A percentile compares a stretch with the other conserved stretches of the same genome.
Evolutionary conservation across 2,888 invertebrate species (phyloP).

Genomic region (Drosophila picticornis): DNA sequence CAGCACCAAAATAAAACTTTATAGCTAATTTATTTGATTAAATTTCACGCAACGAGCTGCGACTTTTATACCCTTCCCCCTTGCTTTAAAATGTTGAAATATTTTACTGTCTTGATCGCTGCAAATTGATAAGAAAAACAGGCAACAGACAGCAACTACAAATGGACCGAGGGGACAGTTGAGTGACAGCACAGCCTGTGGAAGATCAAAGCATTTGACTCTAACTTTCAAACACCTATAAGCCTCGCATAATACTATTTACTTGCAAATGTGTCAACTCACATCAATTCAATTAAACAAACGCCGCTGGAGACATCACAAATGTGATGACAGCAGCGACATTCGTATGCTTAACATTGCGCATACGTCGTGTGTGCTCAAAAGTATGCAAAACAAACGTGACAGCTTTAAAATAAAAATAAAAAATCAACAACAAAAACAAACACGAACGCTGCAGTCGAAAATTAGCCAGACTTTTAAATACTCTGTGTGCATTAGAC

Average conservation of each 20-base stretch:
- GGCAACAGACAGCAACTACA: constrained; percentile 40
- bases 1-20: constrained; percentile 75
- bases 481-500: constrained; percentile 5
- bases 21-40: constrained; percentile 81
- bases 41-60: constrained; percentile 61
- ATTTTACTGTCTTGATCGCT: constrained; percentile 57
- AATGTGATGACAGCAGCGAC: constrained; percentile 28
- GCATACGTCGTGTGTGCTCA: constrained; percentile 37
- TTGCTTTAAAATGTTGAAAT: constrained; percentile 38
- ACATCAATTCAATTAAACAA: constrained; percentile 72
- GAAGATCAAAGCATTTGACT: constrained; percentile 26
- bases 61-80: constrained; percentile 2
- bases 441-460: background rate
- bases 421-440: constrained; percentile 2
- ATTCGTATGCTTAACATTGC: constrained; percentile 49
- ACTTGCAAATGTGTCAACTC: constrained; percentile 49
- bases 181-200: constrained; percentile 18
- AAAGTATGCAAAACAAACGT: constrained; percentile 68
- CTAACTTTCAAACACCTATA: constrained; percentile 4
- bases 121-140: constrained; percentile 71
- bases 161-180: constrained; percentile 27
- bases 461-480: background rate
- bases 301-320: constrained; percentile 38
- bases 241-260: constrained; percentile 7
- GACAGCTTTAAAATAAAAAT: constrained; percentile 49